Percentiles rank a stretch among this genome's conserved stretches.
Evolutionary conservation across 2,113 vertebrate genomes (phyloP).

Genomic region (Monopterus albus): DNA sequence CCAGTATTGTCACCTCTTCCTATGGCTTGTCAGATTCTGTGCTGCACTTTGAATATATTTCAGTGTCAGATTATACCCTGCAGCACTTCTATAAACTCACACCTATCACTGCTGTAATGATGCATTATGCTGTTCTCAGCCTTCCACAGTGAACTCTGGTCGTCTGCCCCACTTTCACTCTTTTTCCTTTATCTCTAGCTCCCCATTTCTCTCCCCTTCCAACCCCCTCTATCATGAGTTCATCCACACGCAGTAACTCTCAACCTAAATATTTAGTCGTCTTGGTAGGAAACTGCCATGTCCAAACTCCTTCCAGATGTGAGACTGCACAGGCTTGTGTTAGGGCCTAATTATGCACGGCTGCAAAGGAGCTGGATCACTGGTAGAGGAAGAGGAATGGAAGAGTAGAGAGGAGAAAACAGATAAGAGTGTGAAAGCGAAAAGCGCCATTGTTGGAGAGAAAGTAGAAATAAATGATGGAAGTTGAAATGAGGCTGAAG

Average conservation of each 20-base stretch:
- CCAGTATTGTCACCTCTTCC: slow-evolving; percentile 54
- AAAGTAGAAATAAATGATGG: slow-evolving; percentile 31
- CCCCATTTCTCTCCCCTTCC: slow-evolving; percentile 55
- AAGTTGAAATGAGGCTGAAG: slow-evolving; percentile 32
- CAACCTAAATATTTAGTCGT: slow-evolving; percentile 89
- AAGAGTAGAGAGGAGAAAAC: slow-evolving; percentile 42
- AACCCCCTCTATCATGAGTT: slow-evolving; percentile 78
- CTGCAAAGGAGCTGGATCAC: slow-evolving; percentile 77
- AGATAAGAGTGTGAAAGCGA: slow-evolving; percentile 55
- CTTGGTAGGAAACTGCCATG: slow-evolving; percentile 88
- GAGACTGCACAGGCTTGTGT: slow-evolving; percentile 81
- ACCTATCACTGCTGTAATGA: slow-evolving; percentile 33
- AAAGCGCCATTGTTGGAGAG: slow-evolving; percentile 26
- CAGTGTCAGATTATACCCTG: slow-evolving; percentile 4
- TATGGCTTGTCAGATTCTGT: not conserved
- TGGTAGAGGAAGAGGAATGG: slow-evolving; percentile 66
- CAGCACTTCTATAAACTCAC: slow-evolving; percentile 17
- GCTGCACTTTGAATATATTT: slow-evolving; percentile 30
- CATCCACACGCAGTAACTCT: slow-evolving; percentile 87
- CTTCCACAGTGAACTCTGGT: slow-evolving; percentile 9
- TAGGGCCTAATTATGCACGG: slow-evolving; percentile 85
- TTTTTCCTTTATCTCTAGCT: slow-evolving; percentile 63
- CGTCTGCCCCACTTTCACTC: slow-evolving; percentile 54
- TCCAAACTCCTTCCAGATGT: slow-evolving; percentile 89
- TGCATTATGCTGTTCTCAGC: slow-evolving; percentile 37